Evolutionary conservation across 2,113 vertebrate species (phyloP), one percentile per base, ranked within the genome.

Genomic region (Corydoras maculifer): DNA sequence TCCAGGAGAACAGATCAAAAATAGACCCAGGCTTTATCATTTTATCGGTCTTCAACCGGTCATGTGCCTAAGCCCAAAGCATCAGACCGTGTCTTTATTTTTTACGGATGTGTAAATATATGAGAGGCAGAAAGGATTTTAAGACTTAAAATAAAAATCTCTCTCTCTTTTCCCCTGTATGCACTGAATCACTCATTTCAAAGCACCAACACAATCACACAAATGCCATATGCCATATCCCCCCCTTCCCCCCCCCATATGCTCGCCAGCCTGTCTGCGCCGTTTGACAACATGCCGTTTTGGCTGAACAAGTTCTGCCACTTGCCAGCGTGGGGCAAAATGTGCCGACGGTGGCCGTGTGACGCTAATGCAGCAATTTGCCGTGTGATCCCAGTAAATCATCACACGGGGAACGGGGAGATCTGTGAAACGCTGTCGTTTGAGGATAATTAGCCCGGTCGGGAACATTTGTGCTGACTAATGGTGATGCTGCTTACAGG

Each of bases 271-370:
- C n/a, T 55, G 32, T 62, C 13, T 8, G 68, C 43, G 32, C 61
- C 57, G 32, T 9, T 14, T 65, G 62, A 58, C 35, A 35, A 35
- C 25, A 61, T 64, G 53, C 31, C 35, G 62, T 3, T 15, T 48
- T 64, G 54, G 62, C 35, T 58, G 54, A 65, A 29, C 49, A 9
- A 50, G 48, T 72, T 50, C 7, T 31, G 43, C 9, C 30, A 50
- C 48, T 69, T 62, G 66, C 73, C 31, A 57, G 64, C 53, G 48
- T 58, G 48, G 58, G 51, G 67, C 48, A 48, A 70, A 61, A 59
- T 3, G 18, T 60, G 62, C 50, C 43, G 64, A n/a, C 50, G 35
- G 68, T 61, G 70, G 29, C 15, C 32, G 51, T 70, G 13, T 18
- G 8, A 58, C 48, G 30, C 54, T 66, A 70, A 71, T 62, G 48